phyloP scores from a whole-genome alignment of 1,140 invertebrate species.

The Drosophila novamexicana region DNA sequence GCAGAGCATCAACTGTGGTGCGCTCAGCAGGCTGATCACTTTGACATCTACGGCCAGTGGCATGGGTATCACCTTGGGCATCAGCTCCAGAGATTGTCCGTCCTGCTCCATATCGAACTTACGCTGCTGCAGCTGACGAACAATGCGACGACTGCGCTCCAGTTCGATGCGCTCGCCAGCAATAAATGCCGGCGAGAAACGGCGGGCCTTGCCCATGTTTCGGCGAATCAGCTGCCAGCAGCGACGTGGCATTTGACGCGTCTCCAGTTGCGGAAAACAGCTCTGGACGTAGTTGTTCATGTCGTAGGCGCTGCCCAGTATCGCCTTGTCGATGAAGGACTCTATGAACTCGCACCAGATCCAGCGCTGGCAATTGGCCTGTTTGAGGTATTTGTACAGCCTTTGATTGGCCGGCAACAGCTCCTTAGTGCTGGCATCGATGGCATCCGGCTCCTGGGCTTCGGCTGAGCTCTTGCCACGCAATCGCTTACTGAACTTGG shows the following conservation, averaged over 20 bases:
- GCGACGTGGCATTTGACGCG: slow-evolving; percentile 36
- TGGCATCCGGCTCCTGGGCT: neutral
- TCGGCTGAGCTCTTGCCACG: neutral
- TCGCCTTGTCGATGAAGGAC: slow-evolving; percentile 46
- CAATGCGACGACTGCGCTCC: slow-evolving; percentile 11
- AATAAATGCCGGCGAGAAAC: slow-evolving; percentile 56
- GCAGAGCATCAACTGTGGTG: neutral
- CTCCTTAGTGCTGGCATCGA: neutral
- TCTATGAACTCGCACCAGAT: slow-evolving; percentile 60
- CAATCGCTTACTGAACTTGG: slow-evolving; percentile 23
- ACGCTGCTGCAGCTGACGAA: slow-evolving; percentile 44
- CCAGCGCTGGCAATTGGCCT: slow-evolving; percentile 44
- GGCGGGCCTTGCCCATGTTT: slow-evolving; percentile 55
- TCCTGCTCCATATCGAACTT: slow-evolving; percentile 3
- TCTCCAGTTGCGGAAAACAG: slow-evolving; percentile 19
- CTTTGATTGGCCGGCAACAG: neutral
- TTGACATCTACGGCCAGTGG: slow-evolving; percentile 27
- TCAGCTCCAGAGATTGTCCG: neutral
- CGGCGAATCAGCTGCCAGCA: slow-evolving; percentile 57
- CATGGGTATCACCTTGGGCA: slow-evolving; percentile 45
- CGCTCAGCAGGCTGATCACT: slow-evolving; percentile 33
- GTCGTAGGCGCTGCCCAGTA: slow-evolving; percentile 35
- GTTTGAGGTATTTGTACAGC: slow-evolving; percentile 41
- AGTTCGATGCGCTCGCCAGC: slow-evolving; percentile 24
- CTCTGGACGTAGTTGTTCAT: slow-evolving; percentile 28